These are phyloP conservation scores for Charanyca ferruginea DNA, from an alignment of 2,888 invertebrate genomes.

Conservation along the genomic window DNA sequence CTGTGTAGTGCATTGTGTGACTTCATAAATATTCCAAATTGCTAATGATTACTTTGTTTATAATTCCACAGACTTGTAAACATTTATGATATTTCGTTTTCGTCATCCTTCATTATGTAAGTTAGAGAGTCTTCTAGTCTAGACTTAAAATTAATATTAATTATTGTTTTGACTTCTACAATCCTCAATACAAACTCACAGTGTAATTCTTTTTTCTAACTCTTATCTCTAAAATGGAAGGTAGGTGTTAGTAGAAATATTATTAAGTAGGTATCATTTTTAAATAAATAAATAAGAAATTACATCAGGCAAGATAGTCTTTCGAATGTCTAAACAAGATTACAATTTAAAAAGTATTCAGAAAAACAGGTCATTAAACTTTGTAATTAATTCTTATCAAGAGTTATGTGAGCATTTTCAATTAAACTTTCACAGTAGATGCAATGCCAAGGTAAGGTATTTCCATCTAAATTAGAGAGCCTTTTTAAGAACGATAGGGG, in stretches of 20 bases:
- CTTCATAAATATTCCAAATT: background rate
- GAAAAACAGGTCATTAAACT: constrained; percentile 2
- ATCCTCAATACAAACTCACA: background rate
- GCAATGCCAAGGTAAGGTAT: background rate
- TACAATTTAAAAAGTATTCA: background rate
- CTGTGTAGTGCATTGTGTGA: background rate
- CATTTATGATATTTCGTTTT: constrained; percentile 8
- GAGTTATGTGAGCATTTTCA: background rate
- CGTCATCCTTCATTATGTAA: constrained; percentile 9
- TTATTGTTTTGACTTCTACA: background rate
- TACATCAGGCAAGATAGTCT: background rate
- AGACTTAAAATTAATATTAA: constrained; percentile 19
- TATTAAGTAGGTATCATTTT: too few relatives aligned
- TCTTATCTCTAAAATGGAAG: background rate
- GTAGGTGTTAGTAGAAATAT: too few relatives aligned
- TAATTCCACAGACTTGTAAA: background rate
- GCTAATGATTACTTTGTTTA: too few relatives aligned
- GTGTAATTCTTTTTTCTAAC: background rate
- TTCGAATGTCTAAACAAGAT: background rate
- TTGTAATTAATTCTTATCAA: constrained; percentile 4
- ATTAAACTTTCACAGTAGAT: constrained; percentile 10
- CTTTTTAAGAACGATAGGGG: background rate
- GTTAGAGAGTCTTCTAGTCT: constrained; percentile 17
- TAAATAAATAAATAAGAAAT: background rate
- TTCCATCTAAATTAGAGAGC: background rate